Evolutionary conservation across 2,797 vertebrate species (phyloP).

Genomic region (Myotis vivesi): DNA sequence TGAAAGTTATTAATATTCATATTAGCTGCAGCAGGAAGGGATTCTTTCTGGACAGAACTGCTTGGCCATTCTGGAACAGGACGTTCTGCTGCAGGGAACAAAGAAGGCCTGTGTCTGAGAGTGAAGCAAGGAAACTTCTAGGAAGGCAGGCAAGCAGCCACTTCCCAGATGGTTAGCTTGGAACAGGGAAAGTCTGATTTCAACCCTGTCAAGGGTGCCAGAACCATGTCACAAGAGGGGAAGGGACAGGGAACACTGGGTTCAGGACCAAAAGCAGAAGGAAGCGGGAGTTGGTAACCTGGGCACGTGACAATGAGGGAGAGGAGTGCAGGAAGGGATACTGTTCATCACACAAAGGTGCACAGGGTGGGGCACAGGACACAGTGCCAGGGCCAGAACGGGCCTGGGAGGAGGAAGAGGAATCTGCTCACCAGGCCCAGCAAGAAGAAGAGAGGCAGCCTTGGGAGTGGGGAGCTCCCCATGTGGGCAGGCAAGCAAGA

Average conservation of each 20-base stretch:
- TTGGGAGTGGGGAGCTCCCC: not conserved
- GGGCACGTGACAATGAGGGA: not conserved
- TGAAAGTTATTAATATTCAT: not conserved
- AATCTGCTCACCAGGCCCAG: not conserved
- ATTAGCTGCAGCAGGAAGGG: not conserved
- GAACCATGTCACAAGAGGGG: not conserved
- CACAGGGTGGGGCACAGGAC: not conserved
- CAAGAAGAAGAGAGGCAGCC: not conserved
- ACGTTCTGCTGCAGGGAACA: slow-evolving; percentile 43
- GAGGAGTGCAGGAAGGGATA: too few species aligned
- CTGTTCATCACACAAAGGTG: not conserved
- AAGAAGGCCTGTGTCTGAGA: slow-evolving; percentile 34
- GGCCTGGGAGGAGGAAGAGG: not conserved
- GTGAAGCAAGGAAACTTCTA: slow-evolving; percentile 49
- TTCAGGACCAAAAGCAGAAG: not conserved
- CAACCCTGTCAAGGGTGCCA: not conserved
- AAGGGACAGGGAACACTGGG: not conserved
- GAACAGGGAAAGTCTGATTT: not conserved
- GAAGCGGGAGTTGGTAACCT: not conserved
- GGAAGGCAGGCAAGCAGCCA: slow-evolving; percentile 48
- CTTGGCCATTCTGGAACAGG: slow-evolving; percentile 46
- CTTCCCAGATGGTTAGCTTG: not conserved
- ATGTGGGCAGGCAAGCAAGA: not conserved
- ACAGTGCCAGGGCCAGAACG: not conserved
- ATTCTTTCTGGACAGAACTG: not conserved